Evolutionary conservation across 2,888 invertebrate species (phyloP).

Genomic region (Torymus aiolomorphi): DNA sequence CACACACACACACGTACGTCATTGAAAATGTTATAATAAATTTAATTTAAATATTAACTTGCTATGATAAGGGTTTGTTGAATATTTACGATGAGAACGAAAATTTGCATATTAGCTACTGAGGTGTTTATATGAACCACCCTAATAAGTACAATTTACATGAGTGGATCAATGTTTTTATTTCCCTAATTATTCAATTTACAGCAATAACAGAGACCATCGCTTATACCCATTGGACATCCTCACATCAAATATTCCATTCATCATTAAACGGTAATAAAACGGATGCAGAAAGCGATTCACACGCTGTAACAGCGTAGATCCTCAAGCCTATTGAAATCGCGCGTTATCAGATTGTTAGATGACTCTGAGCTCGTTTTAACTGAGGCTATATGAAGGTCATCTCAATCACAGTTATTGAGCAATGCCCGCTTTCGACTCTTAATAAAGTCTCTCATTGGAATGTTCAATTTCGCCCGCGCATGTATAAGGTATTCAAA

Average conservation of each 20-base stretch:
- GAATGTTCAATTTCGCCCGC: conserved; percentile 4
- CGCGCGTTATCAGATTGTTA: conserved; percentile 38
- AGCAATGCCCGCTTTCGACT: conserved; percentile 10
- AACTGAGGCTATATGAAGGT: conserved; percentile 40
- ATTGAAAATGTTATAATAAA: too few species aligned
- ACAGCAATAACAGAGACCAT: conserved; percentile 9
- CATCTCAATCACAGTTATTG: conserved; percentile 28
- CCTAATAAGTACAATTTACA: conserved; percentile 9
- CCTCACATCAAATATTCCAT: conserved; percentile 28
- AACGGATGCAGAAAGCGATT: conserved; percentile 44
- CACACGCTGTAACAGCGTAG: background rate
- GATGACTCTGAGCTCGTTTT: background rate
- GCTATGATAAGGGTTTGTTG: background rate
- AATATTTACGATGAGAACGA: background rate
- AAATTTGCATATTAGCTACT: background rate
- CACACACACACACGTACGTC: too few species aligned
- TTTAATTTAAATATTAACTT: too few species aligned
- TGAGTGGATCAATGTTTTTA: conserved; percentile 23
- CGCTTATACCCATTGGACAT: conserved; percentile 6
- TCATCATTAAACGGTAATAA: conserved; percentile 45
- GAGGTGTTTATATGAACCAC: background rate
- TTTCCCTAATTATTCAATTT: conserved; percentile 48
- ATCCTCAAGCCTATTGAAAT: conserved; percentile 37
- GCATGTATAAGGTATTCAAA: background rate
- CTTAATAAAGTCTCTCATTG: conserved; percentile 23